A percentile compares a stretch with the other conserved stretches of the same genome.
phyloP scores from a whole-genome alignment of 2,797 vertebrate species.

The Trachurus trachurus region DNA sequence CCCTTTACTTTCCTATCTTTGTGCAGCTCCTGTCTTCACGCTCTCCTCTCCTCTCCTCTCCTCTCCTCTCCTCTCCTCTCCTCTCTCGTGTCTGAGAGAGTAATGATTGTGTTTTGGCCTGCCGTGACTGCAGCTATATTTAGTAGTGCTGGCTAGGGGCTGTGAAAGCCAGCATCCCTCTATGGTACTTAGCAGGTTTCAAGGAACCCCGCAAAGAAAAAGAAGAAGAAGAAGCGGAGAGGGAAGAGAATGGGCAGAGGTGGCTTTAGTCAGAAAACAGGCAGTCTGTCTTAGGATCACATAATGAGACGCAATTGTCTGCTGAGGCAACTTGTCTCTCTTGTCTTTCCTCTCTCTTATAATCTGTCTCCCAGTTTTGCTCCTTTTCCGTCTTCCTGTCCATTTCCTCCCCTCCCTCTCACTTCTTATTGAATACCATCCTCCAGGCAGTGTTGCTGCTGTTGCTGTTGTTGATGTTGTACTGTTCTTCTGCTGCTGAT shows the following conservation, averaged over 20 bases:
- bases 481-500: slow-evolving; percentile 24
- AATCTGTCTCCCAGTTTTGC: neutral
- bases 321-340: slow-evolving; percentile 16
- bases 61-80: slow-evolving; percentile 3
- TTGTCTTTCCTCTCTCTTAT: slow-evolving; percentile 8
- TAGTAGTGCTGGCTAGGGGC: slow-evolving; percentile 74
- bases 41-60: neutral
- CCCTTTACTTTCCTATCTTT: neutral
- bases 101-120: slow-evolving; percentile 81
- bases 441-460: slow-evolving; percentile 23
- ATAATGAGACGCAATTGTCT: slow-evolving; percentile 49
- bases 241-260: slow-evolving; percentile 17
- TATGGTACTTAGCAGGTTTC: slow-evolving; percentile 71
- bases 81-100: slow-evolving; percentile 71
- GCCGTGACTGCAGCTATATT: slow-evolving; percentile 77
- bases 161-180: slow-evolving; percentile 67
- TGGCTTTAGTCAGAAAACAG: slow-evolving; percentile 43
- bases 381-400: neutral
- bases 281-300: slow-evolving; percentile 31
- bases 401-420: slow-evolving; percentile 6
- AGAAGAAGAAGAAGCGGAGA: neutral
- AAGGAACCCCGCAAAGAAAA: slow-evolving; percentile 64
- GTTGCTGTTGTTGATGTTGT: slow-evolving; percentile 23
- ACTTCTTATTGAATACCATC: slow-evolving; percentile 19
- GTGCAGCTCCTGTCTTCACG: slow-evolving; percentile 10